Evolutionary conservation across 2,797 vertebrate genomes (phyloP).

Genomic region (Hoplostethus mediterraneus): DNA sequence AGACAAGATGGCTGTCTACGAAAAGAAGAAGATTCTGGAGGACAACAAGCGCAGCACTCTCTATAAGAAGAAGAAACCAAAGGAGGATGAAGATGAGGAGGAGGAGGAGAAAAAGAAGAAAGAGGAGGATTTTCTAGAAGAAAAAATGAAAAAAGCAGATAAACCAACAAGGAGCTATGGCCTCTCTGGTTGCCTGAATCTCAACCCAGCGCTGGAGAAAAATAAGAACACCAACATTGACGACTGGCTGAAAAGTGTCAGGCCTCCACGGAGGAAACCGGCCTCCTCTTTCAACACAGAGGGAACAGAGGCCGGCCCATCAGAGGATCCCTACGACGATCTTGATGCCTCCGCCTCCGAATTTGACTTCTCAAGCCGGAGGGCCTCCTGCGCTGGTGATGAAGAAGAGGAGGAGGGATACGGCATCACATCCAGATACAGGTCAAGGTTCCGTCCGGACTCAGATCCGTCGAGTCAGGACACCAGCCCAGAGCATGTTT

Average conservation of each 20-base stretch:
- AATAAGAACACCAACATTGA: constrained; percentile 83
- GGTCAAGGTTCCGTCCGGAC: constrained; percentile 76
- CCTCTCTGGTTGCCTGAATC: constrained; percentile 78
- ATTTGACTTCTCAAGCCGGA: constrained; percentile 85
- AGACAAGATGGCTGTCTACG: constrained; percentile 91
- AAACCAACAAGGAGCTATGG: constrained; percentile 72
- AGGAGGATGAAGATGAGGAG: constrained; percentile 82
- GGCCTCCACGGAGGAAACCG: constrained; percentile 80
- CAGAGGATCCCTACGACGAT: constrained; percentile 81
- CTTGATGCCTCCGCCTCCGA: constrained; percentile 84
- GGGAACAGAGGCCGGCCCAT: constrained; percentile 62
- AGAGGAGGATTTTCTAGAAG: constrained; percentile 69
- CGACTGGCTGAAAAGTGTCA: constrained; percentile 90
- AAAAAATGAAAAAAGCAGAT: constrained; percentile 68
- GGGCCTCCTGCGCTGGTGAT: constrained; percentile 70
- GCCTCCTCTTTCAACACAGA: constrained; percentile 65
- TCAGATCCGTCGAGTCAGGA: constrained; percentile 67
- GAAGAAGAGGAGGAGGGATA: constrained; percentile 76
- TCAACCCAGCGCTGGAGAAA: constrained; percentile 67
- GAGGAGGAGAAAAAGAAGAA: constrained; percentile 74
- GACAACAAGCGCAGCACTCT: constrained; percentile 95
- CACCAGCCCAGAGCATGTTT: constrained; percentile 77
- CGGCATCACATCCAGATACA: constrained; percentile 78
- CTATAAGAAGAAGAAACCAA: constrained; percentile 94
- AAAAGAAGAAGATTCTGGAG: constrained; percentile 91